Evolutionary conservation across 2,888 invertebrate species (phyloP).

Genomic region (Leptura quadrifasciata): DNA sequence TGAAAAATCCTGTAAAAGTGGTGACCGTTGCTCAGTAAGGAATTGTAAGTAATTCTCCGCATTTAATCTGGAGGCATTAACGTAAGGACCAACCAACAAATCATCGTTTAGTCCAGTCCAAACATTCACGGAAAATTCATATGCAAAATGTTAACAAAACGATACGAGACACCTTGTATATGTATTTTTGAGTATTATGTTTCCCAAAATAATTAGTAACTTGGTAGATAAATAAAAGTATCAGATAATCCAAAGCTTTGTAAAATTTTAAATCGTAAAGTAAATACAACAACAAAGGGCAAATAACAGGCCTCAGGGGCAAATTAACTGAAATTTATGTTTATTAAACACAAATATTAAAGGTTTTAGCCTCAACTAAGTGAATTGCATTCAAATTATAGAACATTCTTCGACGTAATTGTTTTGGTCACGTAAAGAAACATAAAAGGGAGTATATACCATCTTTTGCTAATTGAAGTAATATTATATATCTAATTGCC

Average conservation of each 20-base stretch:
- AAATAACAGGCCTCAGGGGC: conserved; percentile 60
- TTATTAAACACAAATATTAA: conserved; percentile 64
- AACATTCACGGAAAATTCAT: no score
- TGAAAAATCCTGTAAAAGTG: no score
- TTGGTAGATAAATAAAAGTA: conserved; percentile 1
- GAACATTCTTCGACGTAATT: conserved; percentile 60
- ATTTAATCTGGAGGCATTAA: no score
- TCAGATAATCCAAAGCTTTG: conserved; percentile 17
- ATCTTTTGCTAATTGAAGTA: conserved; percentile 27
- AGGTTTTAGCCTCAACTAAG: conserved; percentile 61
- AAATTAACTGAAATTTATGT: conserved; percentile 66
- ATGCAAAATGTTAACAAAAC: no score
- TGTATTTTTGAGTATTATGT: no score
- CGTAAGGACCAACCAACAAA: no score
- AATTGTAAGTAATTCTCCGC: no score
- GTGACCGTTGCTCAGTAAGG: no score
- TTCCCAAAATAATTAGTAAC: conserved; percentile 4
- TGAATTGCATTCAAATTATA: conserved; percentile 65
- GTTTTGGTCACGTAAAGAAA: conserved; percentile 62
- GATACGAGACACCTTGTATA: no score
- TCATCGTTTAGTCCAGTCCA: no score
- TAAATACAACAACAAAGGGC: conserved; percentile 33
- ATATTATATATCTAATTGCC: neutral
- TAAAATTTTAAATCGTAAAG: conserved; percentile 19
- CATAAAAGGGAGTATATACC: conserved; percentile 18